Conservation (phyloP, 2,113 vertebrate genomes). For the Serinus canaria region DNA sequence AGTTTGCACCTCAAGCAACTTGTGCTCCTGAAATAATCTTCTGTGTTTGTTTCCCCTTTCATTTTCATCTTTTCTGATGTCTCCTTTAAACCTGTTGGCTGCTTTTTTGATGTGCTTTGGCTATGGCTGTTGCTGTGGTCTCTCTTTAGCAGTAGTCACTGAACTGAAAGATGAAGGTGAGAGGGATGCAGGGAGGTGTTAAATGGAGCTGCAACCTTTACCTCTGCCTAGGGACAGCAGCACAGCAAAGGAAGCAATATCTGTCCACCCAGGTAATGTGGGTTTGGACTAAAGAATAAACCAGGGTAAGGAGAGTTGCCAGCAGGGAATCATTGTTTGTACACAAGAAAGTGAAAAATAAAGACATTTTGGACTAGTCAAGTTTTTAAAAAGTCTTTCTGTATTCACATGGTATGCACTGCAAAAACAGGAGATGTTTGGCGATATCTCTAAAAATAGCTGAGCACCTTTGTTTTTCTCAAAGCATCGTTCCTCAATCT, state of each 20-base stretch:
- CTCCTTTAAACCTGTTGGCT: not conserved
- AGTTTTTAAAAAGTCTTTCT: not conserved
- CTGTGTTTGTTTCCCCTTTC: not conserved
- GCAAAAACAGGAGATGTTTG: not conserved
- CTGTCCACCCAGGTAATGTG: rapidly evolving
- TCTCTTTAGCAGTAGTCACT: not conserved
- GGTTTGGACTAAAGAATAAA: not conserved
- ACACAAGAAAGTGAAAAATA: not conserved
- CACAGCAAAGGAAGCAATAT: not conserved
- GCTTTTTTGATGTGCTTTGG: not conserved
- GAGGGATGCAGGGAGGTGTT: not conserved
- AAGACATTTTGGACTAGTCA: not conserved
- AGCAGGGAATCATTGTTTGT: not conserved
- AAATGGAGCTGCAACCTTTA: not conserved
- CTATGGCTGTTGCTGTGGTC: not conserved
- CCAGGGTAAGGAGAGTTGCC: not conserved
- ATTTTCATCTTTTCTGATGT: not conserved
- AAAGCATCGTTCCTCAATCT: not conserved
- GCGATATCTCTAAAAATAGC: not conserved
- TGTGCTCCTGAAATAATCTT: not conserved
- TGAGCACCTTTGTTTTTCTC: slow-evolving; percentile 15
- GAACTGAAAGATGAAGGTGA: not conserved
- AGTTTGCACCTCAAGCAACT: not conserved
- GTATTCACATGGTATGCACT: not conserved
- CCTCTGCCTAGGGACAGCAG: not conserved